Base-by-base conservation (phyloP, 2,888 invertebrate genomes). In the Agonopterix arenella region DNA sequence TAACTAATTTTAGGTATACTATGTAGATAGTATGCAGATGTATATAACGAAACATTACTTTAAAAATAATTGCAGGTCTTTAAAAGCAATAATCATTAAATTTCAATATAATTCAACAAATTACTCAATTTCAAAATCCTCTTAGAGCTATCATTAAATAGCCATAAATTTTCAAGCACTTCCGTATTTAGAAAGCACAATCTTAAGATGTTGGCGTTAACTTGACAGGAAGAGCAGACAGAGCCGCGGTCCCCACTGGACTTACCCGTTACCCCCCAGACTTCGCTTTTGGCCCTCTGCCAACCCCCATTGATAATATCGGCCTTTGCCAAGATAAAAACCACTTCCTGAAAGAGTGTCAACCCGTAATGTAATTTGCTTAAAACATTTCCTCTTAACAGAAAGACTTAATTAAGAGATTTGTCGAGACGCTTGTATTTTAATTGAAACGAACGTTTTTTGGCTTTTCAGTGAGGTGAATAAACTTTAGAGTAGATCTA, bases 231-330 rank as follows among this genome's bases (percentile, higher is more conserved):
- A 70, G 57, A 47, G 44, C 61, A 56, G 57, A 41, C 61, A 56
- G 57, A 62, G 57, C 54, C 56, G 57, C 62, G 57, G 51, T 49
- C 18, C 46, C 47, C 47, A 41, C 46, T 46, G 50, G 48, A 50
- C 50, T 44, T 49, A 64, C 58, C 62, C 61, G 48, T 44, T 49
- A 64, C 58, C 62, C 61, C 66, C 64, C 62, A 66, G 64, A 59
- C 66, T 63, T 62, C 59, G 56, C 61, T 59, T 61, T 78, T 85
- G 85, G 85, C 78, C 18, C 47, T 51, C 36, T 54, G 77, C 86
- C 86, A 85, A 63, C 66, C 37, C 46, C 64, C 70, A 70, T 68
- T 73, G 77, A 80, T 79, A 81, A 76, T 72, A 80, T 75, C 73
- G 63, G 61, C 59, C 62, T 62, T 61, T 66, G 69, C 72, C 67